These are phyloP conservation scores for Gymnocheta viridis DNA, from an alignment of 2,888 invertebrate genomes.

Conservation along the genomic window DNA sequence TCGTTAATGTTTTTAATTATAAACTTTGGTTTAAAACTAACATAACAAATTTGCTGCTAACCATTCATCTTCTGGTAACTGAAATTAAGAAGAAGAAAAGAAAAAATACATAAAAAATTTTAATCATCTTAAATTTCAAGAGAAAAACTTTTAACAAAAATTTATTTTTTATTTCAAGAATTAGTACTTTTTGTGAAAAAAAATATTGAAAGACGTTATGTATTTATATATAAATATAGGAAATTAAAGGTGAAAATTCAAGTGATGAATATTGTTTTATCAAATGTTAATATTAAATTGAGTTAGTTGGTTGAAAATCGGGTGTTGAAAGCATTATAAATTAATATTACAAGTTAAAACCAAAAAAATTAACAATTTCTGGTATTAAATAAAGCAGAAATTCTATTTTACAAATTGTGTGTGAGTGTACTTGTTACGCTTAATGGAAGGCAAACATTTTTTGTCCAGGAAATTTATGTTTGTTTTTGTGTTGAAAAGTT, in stretches of 20 bases:
- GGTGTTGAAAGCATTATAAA: constrained; percentile 42
- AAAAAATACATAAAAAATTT: constrained; percentile 69
- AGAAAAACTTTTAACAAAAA: constrained; percentile 44
- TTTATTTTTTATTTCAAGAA: background rate
- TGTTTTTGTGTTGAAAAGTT: background rate
- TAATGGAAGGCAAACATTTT: constrained; percentile 52
- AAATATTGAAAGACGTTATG: background rate
- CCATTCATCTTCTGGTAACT: constrained; percentile 95
- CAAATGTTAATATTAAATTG: background rate
- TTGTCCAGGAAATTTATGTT: constrained; percentile 34
- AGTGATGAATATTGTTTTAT: constrained; percentile 12
- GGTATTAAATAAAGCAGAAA: constrained; percentile 60
- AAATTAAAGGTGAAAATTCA: constrained; percentile 22
- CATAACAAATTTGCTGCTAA: constrained; percentile 93
- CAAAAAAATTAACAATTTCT: background rate
- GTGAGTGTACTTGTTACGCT: background rate
- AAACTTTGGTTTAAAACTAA: constrained; percentile 82
- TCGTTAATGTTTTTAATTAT: background rate
- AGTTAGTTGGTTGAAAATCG: constrained; percentile 11
- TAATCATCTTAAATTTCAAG: constrained; percentile 56
- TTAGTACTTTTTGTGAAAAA: constrained; percentile 24
- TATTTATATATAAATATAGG: constrained; percentile 12
- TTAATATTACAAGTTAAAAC: constrained; percentile 41
- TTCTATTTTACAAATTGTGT: constrained; percentile 51
- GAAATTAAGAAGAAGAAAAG: constrained; percentile 81